Evolutionary conservation across 2,888 invertebrate species (phyloP).

Genomic region (Petrophora chlorosata): DNA sequence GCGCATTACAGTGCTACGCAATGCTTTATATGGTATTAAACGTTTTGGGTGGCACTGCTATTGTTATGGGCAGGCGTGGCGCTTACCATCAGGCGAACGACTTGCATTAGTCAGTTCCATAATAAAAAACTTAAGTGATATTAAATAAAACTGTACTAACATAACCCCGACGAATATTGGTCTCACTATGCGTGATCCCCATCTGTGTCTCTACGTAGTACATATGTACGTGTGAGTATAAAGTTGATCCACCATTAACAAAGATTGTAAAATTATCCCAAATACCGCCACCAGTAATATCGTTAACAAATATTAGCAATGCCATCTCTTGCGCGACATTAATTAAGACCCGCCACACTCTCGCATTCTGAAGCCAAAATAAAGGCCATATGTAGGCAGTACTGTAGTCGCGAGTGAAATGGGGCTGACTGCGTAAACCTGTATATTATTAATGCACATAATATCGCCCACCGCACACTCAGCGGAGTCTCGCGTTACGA

Average conservation of each 20-base stretch:
- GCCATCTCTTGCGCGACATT: conserved; percentile 4
- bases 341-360: conserved; percentile 5
- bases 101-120: too few species aligned
- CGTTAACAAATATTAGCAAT: conserved; percentile 16
- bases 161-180: too few species aligned
- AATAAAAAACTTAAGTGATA: too few species aligned
- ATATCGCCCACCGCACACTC: conserved; percentile 49
- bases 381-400: conserved; percentile 5
- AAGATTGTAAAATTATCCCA: neutral
- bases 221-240: too few species aligned
- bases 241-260: neutral
- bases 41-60: too few species aligned
- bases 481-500: conserved; percentile 48
- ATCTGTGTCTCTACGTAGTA: neutral
- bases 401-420: conserved; percentile 11
- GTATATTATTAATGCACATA: conserved; percentile 52
- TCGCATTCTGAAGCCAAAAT: neutral
- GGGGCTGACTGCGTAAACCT: conserved; percentile 35
- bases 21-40: too few species aligned
- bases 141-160: too few species aligned
- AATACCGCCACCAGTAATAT: neutral
- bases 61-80: too few species aligned
- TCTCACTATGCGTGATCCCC: too few species aligned
- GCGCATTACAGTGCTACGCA: too few species aligned
- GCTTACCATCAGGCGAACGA: too few species aligned